Evolutionary conservation across 2,888 invertebrate species (phyloP).

Genomic region (Cephus runcator): DNA sequence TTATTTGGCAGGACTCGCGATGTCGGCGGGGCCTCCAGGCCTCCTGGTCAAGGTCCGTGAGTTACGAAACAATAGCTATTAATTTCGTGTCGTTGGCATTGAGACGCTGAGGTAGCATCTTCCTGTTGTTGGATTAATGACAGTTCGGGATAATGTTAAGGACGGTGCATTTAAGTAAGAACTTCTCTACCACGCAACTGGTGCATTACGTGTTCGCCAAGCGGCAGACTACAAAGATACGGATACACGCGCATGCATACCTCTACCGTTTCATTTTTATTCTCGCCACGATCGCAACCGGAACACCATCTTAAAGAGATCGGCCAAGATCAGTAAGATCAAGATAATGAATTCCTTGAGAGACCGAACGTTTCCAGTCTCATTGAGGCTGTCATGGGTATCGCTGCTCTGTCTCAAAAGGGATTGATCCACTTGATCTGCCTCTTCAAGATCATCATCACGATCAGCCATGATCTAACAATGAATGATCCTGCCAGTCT

Average conservation of each 20-base stretch:
- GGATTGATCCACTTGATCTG: not conserved
- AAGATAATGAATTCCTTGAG: not conserved
- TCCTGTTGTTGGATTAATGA: not conserved
- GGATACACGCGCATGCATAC: not conserved
- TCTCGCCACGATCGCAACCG: not conserved
- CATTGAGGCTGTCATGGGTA: not conserved
- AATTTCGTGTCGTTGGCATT: constrained; percentile 1
- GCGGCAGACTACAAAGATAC: not conserved
- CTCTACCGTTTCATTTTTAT: not conserved
- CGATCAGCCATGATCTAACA: not conserved
- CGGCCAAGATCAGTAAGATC: not conserved
- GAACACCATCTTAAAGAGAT: not conserved
- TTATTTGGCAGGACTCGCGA: not conserved
- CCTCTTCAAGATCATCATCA: not conserved
- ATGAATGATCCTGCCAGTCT: not conserved
- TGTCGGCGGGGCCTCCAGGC: not conserved
- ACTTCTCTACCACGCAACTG: not conserved
- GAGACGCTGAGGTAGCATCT: constrained; percentile 2
- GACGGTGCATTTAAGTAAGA: not conserved
- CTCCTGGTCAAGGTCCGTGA: not conserved
- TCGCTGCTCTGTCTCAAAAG: not conserved
- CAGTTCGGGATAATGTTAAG: not conserved
- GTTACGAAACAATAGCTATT: not conserved
- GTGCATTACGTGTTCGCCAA: not conserved
- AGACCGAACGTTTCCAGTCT: not conserved